Base-by-base conservation (phyloP, 1,140 invertebrate genomes). In the Aporrectodea caliginosa region DNA sequence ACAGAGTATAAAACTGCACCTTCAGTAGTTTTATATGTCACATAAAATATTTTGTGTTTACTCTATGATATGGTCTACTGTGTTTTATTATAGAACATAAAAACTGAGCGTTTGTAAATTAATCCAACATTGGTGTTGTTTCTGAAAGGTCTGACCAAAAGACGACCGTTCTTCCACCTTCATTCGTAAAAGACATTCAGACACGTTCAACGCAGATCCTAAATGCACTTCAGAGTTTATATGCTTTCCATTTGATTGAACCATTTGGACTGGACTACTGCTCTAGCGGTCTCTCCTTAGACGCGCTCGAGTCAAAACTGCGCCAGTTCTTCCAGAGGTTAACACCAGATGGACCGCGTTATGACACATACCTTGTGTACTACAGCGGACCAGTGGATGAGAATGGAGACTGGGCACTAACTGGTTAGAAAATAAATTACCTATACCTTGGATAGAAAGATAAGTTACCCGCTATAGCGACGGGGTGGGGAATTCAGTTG, bases 241-340 rank as follows among this genome's bases (percentile, higher is more conserved):
- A 88, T 68, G 82, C 80, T 34, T 84, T 83, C 73, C 84, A 87
- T 81, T 85, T 88, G 83, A 85, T 88, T 22, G 84, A 87, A 75
- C 86, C 84, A 77, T 88, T 82, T 81, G 87, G 87, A 22, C 87
- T 86, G 81, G 87, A 88, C 72, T 87, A 84, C 75, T 86, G 84
- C 22, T 85, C 85, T 14, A 87, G 85, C 77, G 86, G 86, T 0
- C 73, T 88, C 0, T 81, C 84, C 33, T 75, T 81, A 31, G 85
- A 87, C 0, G 83, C 83, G 35, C 72, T 88, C 2, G 80, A 85
- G 72, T 83, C 82, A 14, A 88, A 88, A 78, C 78, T 87, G 27
- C 84, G 81, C 32, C 78, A 84, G 31, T 88, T 87, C 78, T 87
- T 88, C 82, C 83, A 84, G 22, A 82, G 83, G 16, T 78, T 81